Conservation (phyloP, 2,888 invertebrate genomes). For the Hedychridium roseum region DNA sequence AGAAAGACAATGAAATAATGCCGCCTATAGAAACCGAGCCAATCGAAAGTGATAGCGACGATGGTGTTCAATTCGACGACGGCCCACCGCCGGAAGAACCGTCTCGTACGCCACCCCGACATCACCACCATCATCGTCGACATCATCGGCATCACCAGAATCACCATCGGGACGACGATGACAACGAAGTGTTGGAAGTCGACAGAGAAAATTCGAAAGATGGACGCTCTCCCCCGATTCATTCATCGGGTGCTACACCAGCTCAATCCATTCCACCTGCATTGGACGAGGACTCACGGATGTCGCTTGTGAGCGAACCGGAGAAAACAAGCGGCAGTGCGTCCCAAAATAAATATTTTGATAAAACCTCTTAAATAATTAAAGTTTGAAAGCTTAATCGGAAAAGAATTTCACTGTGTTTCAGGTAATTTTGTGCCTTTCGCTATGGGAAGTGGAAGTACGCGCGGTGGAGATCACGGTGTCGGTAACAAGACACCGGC, state of each 20-base stretch:
- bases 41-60: conserved; percentile 74
- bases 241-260: conserved; percentile 40
- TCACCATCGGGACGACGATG: conserved; percentile 57
- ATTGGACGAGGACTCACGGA: conserved; percentile 59
- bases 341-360: no score
- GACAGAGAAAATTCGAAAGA: conserved; percentile 51
- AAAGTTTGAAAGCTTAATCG: no score
- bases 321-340: conserved; percentile 60
- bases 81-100: conserved; percentile 50
- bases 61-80: conserved; percentile 59
- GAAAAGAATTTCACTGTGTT: no score
- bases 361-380: neutral
- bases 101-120: conserved; percentile 57
- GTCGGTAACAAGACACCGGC: conserved; percentile 60
- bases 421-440: conserved; percentile 61
- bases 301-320: conserved; percentile 59
- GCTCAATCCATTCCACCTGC: conserved; percentile 47
- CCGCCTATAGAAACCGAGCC: conserved; percentile 76
- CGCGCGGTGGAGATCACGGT: conserved; percentile 51
- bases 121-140: conserved; percentile 59
- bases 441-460: conserved; percentile 57
- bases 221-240: conserved; percentile 46
- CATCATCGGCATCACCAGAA: conserved; percentile 61
- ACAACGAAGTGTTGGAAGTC: conserved; percentile 44
- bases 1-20: conserved; percentile 63